Evolutionary conservation across 1,140 invertebrate genomes (phyloP).

Genomic region (Ostrea edulis): DNA sequence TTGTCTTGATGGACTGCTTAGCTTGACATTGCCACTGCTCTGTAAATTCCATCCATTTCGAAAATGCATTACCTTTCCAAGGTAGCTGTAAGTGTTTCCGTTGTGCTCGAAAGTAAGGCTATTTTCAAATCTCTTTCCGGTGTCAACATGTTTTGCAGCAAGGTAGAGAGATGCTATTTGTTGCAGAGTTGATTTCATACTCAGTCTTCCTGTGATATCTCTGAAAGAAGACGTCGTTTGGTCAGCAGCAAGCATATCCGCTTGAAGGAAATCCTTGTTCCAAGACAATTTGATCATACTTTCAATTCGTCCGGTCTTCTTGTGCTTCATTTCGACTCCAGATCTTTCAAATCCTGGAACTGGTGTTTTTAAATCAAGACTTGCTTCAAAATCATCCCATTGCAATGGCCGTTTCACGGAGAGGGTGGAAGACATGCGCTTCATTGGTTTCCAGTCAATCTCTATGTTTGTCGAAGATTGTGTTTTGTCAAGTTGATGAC

Average conservation of each 20-base stretch:
- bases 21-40: slow-evolving; percentile 30
- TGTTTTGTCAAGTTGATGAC: not conserved
- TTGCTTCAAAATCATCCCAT: slow-evolving; percentile 24
- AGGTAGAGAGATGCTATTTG: not conserved
- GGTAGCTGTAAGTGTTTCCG: slow-evolving; percentile 42
- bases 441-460: slow-evolving; percentile 54
- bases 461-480: slow-evolving; percentile 43
- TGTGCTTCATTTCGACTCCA: slow-evolving; percentile 37
- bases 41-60: slow-evolving; percentile 41
- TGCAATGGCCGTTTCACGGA: slow-evolving; percentile 37
- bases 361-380: slow-evolving; percentile 46
- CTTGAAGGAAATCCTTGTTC: slow-evolving; percentile 40
- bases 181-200: slow-evolving; percentile 41
- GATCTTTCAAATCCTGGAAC: slow-evolving; percentile 41
- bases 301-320: not conserved
- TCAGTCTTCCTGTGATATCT: slow-evolving; percentile 2
- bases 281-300: slow-evolving; percentile 30
- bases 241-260: slow-evolving; percentile 40
- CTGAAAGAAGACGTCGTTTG: not conserved
- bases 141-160: slow-evolving; percentile 16
- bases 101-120: slow-evolving; percentile 15
- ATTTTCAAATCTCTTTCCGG: slow-evolving; percentile 39
- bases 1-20: not conserved
- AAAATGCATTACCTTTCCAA: slow-evolving; percentile 38
- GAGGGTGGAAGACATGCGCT: slow-evolving; percentile 39